Conservation (phyloP, 2,888 invertebrate species). For the Cosmorhoe ocellata region DNA sequence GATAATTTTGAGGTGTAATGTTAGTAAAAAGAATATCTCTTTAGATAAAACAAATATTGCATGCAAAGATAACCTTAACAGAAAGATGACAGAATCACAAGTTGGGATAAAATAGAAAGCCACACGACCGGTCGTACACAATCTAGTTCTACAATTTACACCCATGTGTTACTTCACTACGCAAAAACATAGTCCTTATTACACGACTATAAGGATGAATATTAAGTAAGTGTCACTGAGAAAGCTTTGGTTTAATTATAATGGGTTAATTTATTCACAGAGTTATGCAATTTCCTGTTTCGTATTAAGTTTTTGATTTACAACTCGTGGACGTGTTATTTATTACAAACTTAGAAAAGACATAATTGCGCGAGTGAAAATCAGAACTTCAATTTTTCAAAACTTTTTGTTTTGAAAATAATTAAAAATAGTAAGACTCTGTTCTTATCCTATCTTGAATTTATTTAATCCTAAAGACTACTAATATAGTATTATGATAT, state of each 20-base stretch:
- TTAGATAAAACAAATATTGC: too few species aligned
- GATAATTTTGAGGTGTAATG: too few species aligned
- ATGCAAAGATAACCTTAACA: too few species aligned
- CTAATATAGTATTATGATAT: too few species aligned
- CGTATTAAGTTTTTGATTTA: conserved; percentile 16
- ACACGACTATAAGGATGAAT: conserved; percentile 5
- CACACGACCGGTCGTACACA: conserved; percentile 15
- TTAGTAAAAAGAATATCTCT: too few species aligned
- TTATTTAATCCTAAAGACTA: too few species aligned
- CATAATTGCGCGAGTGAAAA: neutral
- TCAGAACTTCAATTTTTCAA: too few species aligned
- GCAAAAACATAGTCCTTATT: conserved; percentile 3
- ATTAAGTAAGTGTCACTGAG: conserved; percentile 13
- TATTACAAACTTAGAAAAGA: neutral
- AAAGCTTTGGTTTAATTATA: conserved; percentile 17
- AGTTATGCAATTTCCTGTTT: conserved; percentile 19
- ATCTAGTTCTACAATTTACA: conserved; percentile 22
- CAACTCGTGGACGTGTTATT: neutral
- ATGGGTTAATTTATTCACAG: conserved; percentile 20
- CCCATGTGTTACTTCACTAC: neutral
- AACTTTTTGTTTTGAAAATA: too few species aligned
- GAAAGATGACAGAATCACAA: neutral
- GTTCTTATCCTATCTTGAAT: too few species aligned
- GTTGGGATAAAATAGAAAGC: conserved; percentile 29
- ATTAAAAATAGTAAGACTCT: too few species aligned